Percentiles rank a stretch among this genome's conserved stretches.
Evolutionary conservation across 1,140 invertebrate genomes (phyloP).

Genomic region (Drosophila nannoptera): DNA sequence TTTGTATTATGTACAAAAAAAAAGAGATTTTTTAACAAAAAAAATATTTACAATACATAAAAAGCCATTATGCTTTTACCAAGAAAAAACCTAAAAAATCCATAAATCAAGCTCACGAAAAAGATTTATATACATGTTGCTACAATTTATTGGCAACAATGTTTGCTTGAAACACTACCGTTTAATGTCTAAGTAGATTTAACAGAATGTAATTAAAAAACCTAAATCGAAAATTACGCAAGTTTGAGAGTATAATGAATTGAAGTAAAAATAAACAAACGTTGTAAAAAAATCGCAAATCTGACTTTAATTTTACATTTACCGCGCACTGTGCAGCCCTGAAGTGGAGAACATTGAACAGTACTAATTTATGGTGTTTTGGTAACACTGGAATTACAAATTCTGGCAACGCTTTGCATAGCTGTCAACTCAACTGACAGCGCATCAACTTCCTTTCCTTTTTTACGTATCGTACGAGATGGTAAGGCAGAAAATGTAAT

Average conservation of each 20-base stretch:
- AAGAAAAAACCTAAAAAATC: conserved; percentile 23
- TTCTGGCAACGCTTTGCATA: conserved; percentile 34
- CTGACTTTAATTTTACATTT: neutral
- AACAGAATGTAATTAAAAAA: conserved; percentile 69
- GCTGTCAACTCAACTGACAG: conserved; percentile 53
- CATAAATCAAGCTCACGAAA: conserved; percentile 38
- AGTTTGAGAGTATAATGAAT: conserved; percentile 54
- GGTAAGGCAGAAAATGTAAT: conserved; percentile 54
- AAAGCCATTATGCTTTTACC: conserved; percentile 31
- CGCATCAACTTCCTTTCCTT: conserved; percentile 66
- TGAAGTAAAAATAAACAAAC: conserved; percentile 63
- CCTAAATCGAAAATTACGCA: conserved; percentile 50
- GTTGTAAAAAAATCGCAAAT: conserved; percentile 54
- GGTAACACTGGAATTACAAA: conserved; percentile 10
- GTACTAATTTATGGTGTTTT: neutral
- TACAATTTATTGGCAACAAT: conserved; percentile 48
- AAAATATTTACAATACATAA: conserved; percentile 42
- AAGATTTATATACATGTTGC: conserved; percentile 55
- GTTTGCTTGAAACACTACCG: too few relatives aligned
- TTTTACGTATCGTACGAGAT: conserved; percentile 76
- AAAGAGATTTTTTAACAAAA: conserved; percentile 21
- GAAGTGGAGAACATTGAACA: neutral
- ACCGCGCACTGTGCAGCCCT: conserved; percentile 16
- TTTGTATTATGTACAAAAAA: conserved; percentile 75
- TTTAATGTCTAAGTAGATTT: conserved; percentile 68